Percentiles rank a stretch among this genome's conserved stretches.
Evolutionary conservation across 2,113 vertebrate species (phyloP).

Genomic region (Silurus asotus): DNA sequence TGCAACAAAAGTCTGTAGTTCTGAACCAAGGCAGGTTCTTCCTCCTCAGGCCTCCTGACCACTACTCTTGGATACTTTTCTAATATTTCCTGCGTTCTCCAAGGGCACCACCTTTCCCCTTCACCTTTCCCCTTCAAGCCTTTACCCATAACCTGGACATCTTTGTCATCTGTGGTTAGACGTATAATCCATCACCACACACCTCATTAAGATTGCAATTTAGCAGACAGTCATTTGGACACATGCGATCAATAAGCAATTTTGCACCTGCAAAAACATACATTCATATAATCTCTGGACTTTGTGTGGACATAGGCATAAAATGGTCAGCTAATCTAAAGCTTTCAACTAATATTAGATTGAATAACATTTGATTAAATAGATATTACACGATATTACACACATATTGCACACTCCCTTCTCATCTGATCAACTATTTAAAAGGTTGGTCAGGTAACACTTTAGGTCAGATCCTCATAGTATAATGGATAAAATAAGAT

Average conservation of each 20-base stretch:
- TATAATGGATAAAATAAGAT: too few relatives aligned
- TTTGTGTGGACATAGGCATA: not conserved
- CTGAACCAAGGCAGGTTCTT: not conserved
- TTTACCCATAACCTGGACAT: not conserved
- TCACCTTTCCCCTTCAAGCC: not conserved
- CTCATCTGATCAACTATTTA: too few relatives aligned
- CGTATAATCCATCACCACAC: conserved; percentile 34
- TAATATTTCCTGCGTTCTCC: not conserved
- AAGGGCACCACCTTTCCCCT: not conserved
- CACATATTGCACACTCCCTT: too few relatives aligned
- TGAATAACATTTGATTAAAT: too few relatives aligned
- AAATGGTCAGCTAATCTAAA: too few relatives aligned
- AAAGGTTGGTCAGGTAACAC: too few relatives aligned
- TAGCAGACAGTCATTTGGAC: conserved; percentile 18
- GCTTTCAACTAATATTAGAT: too few relatives aligned
- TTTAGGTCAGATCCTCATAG: too few relatives aligned
- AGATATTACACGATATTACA: too few relatives aligned
- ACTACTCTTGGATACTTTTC: not conserved
- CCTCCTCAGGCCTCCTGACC: not conserved
- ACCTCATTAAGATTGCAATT: conserved; percentile 38
- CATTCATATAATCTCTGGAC: not conserved
- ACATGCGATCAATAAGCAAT: conserved; percentile 26
- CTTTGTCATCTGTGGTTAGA: conserved; percentile 7
- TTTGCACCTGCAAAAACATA: conserved; percentile 38
- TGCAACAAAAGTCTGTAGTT: not conserved